Conservation (phyloP, 2,888 invertebrate species). For the Chelonus formosanus region DNA sequence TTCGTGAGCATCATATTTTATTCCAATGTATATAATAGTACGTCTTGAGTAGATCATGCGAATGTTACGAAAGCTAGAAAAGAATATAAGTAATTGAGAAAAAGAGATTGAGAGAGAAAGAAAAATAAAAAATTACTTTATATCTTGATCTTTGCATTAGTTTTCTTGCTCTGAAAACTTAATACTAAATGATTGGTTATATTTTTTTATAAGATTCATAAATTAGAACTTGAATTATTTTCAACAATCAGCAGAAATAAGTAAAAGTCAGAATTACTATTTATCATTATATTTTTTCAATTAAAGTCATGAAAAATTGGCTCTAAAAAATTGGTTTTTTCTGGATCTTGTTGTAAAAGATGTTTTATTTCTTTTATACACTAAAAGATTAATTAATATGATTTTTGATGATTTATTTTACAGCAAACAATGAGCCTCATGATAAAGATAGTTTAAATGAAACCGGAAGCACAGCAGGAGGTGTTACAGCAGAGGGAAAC, state of each 20-base stretch:
- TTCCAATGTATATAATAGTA: conserved; percentile 5
- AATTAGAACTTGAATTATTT: no score
- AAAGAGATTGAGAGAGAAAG: not conserved
- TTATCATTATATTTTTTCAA: no score
- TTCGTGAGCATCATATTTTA: conserved; percentile 32
- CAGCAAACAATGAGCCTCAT: conserved; percentile 66
- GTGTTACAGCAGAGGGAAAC: conserved; percentile 57
- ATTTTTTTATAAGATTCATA: no score
- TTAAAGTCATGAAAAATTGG: no score
- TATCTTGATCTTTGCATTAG: conserved; percentile 11
- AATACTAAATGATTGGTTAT: no score
- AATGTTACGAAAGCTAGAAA: not conserved
- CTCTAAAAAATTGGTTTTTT: no score
- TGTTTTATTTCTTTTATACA: no score
- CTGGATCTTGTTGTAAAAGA: no score
- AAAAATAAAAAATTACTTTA: conserved; percentile 4
- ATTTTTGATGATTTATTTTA: conserved; percentile 11
- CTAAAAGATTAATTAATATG: no score
- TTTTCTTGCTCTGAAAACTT: conserved; percentile 1
- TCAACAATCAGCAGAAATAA: no score
- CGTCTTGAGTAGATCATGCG: not conserved
- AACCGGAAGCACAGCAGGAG: conserved; percentile 61
- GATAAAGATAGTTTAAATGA: conserved; percentile 67
- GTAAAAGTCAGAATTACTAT: no score
- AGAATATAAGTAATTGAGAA: not conserved